Percentiles rank a stretch among this genome's conserved stretches.
Conservation (phyloP, 2,888 invertebrate genomes). For the Hedya salicella region DNA sequence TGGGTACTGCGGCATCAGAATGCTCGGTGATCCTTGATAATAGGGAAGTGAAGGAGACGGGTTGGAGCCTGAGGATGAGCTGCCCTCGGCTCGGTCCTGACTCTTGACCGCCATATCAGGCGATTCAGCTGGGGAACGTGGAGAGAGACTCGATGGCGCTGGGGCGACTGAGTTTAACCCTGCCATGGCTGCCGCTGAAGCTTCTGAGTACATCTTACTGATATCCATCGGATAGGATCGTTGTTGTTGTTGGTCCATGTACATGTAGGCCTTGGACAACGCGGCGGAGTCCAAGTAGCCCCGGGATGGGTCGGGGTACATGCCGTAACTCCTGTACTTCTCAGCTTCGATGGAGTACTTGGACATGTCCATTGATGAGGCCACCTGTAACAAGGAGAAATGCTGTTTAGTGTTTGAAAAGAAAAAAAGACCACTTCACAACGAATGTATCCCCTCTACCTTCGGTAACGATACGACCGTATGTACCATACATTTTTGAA, state of each 20-base stretch:
- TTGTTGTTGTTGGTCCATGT: constrained; percentile 88
- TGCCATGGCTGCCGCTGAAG: constrained; percentile 86
- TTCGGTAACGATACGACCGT: too few species aligned
- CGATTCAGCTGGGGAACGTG: constrained; percentile 82
- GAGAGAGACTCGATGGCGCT: constrained; percentile 77
- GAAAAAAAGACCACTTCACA: too few species aligned
- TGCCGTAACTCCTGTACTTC: constrained; percentile 90
- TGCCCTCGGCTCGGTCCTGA: constrained; percentile 82
- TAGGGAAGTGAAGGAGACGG: constrained; percentile 86
- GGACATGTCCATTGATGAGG: constrained; percentile 90
- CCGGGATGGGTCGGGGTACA: constrained; percentile 90
- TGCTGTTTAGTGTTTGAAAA: neutral
- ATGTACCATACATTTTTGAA: too few species aligned
- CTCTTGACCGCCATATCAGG: constrained; percentile 82
- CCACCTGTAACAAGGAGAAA: constrained; percentile 85
- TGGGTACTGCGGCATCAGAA: constrained; percentile 89
- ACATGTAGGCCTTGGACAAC: constrained; percentile 90
- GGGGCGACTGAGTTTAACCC: constrained; percentile 78
- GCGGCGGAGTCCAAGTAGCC: constrained; percentile 90
- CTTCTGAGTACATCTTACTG: constrained; percentile 87
- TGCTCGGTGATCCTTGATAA: constrained; percentile 85
- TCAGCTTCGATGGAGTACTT: constrained; percentile 92
- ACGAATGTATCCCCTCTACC: too few species aligned
- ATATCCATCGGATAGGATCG: constrained; percentile 86
- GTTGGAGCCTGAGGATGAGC: constrained; percentile 86